phyloP scores from a whole-genome alignment of 2,113 vertebrate species.

The Sphaerodactylus townsendi region DNA sequence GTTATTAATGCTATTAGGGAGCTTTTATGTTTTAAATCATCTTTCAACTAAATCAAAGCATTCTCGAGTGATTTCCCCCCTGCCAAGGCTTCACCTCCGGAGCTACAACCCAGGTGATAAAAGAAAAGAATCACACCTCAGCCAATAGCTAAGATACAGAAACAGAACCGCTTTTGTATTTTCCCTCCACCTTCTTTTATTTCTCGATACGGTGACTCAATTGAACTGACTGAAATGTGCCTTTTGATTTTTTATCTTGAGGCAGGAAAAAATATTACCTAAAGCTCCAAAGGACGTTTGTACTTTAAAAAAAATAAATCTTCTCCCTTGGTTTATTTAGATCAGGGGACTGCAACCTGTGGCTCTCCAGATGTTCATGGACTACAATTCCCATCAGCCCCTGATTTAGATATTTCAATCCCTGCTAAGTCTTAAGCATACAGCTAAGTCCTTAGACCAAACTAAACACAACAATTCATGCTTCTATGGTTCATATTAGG shows the following conservation, averaged over 20 bases:
- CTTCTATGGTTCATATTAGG: conserved; percentile 43
- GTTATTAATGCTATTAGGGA: conserved; percentile 67
- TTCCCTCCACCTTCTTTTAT: conserved; percentile 16
- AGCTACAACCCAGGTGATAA: conserved; percentile 42
- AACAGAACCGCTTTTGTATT: conserved; percentile 38
- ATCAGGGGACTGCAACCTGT: too few species aligned
- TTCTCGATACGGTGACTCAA: conserved; percentile 43
- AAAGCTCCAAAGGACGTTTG: conserved; percentile 18
- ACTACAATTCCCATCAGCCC: too few species aligned
- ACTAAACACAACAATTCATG: conserved; percentile 53
- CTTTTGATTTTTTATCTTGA: not conserved
- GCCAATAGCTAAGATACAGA: conserved; percentile 48
- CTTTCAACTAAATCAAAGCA: conserved; percentile 64
- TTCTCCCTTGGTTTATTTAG: conserved; percentile 55
- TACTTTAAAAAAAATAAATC: conserved; percentile 11
- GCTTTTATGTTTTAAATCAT: conserved; percentile 54
- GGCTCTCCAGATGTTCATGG: too few species aligned
- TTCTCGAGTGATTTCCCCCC: conserved; percentile 46
- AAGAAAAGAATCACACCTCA: conserved; percentile 33
- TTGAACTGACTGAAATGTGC: conserved; percentile 24
- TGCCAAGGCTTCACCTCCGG: conserved; percentile 44
- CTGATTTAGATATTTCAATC: conserved; percentile 62
- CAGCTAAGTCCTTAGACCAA: conserved; percentile 58
- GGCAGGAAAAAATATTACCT: conserved; percentile 37
- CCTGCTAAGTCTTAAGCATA: conserved; percentile 50